A percentile compares a stretch with the other conserved stretches of the same genome.
These are phyloP conservation scores for Cryptoblepharus egeriae DNA, from an alignment of 2,797 vertebrate genomes.

Conservation along the genomic window DNA sequence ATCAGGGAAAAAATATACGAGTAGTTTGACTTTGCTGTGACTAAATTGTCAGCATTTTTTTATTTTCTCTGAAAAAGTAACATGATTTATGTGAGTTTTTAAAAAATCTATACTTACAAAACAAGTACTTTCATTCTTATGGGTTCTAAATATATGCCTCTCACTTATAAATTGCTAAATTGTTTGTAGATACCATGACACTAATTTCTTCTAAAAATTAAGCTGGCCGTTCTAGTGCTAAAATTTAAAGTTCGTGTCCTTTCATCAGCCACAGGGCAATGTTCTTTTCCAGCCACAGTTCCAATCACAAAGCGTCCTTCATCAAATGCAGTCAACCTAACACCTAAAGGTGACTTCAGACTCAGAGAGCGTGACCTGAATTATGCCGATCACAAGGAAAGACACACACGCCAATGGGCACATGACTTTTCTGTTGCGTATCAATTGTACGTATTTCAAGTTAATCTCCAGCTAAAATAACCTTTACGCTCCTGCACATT, in stretches of 20 bases:
- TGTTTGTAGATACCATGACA: neutral
- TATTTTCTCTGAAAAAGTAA: neutral
- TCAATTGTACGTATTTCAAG: neutral
- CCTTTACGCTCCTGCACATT: neutral
- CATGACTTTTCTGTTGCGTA: neutral
- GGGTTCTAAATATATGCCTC: neutral
- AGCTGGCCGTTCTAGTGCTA: neutral
- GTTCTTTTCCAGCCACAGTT: conserved; percentile 19
- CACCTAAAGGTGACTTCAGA: conserved; percentile 12
- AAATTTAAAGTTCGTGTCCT: neutral
- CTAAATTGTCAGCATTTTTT: neutral
- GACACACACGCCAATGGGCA: neutral
- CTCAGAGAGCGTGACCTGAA: conserved; percentile 2
- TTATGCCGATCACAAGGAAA: neutral
- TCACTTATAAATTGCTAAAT: neutral
- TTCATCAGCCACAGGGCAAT: conserved; percentile 20
- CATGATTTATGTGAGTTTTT: conserved; percentile 1
- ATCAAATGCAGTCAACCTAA: conserved; percentile 18
- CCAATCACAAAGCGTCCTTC: conserved; percentile 15
- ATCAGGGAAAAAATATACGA: neutral
- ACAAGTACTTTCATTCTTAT: neutral
- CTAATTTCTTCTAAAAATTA: conserved; percentile 5
- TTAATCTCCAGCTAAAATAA: neutral
- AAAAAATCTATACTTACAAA: neutral
- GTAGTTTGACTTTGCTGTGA: neutral